Conservation (phyloP, 2,888 invertebrate genomes). For the Apomyelois bistriatella region DNA sequence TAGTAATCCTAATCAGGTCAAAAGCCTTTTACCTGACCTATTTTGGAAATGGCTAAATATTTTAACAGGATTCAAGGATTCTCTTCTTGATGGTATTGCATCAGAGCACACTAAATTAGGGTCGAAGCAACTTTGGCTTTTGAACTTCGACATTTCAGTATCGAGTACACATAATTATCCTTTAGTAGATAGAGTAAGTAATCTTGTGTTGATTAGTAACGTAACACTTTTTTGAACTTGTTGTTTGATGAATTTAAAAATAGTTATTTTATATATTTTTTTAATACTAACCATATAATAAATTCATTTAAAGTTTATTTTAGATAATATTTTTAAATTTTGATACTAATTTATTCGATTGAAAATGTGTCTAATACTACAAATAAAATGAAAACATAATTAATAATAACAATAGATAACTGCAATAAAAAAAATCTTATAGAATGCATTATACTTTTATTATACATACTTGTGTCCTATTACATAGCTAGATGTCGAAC, state of each 20-base stretch:
- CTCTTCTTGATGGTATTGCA: conserved; percentile 49
- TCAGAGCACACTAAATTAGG: conserved; percentile 53
- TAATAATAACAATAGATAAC: too few species aligned
- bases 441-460: too few species aligned
- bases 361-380: too few species aligned
- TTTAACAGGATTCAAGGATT: conserved; percentile 33
- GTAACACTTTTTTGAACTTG: neutral
- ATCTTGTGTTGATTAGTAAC: too few species aligned
- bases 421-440: too few species aligned
- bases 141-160: conserved; percentile 64
- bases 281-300: too few species aligned
- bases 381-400: neutral
- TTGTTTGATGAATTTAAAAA: too few species aligned
- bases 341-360: too few species aligned
- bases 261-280: too few species aligned
- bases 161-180: conserved; percentile 43
- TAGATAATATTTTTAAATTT: too few species aligned
- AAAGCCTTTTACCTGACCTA: conserved; percentile 4
- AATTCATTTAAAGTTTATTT: too few species aligned
- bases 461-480: too few species aligned
- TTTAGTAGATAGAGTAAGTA: neutral
- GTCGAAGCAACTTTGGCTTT: conserved; percentile 43
- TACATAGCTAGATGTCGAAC: neutral
- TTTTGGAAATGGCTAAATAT: neutral
- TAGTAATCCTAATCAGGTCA: conserved; percentile 13